Evolutionary conservation across 2,113 vertebrate species (phyloP).

Genomic region (Oreochromis niloticus): DNA sequence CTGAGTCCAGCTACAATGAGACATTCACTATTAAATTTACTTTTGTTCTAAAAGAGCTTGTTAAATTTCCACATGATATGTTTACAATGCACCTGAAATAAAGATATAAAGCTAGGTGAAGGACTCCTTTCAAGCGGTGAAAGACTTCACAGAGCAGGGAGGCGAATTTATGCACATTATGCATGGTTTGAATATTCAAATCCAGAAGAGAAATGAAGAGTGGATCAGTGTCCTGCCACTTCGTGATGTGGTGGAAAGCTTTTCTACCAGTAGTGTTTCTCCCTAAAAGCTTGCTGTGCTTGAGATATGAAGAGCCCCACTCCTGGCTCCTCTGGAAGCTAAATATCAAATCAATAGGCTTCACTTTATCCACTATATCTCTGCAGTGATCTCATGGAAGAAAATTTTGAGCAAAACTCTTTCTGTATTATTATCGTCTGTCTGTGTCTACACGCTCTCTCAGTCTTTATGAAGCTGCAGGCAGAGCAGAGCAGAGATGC

Average conservation of each 20-base stretch:
- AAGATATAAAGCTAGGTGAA: not conserved
- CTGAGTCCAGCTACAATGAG: not conserved
- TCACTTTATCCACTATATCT: conserved; percentile 1
- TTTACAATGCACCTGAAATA: not conserved
- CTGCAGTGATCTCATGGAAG: conserved; percentile 13
- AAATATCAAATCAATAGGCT: conserved; percentile 38
- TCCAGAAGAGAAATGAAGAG: not conserved
- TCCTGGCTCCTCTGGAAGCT: conserved; percentile 8
- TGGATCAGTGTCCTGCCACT: not conserved
- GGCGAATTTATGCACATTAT: not conserved
- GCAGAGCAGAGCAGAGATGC: conserved; percentile 39
- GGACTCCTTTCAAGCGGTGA: not conserved
- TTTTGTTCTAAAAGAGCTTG: not conserved
- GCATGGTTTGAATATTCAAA: conserved; percentile 28
- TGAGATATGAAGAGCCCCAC: conserved; percentile 13
- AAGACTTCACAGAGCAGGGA: not conserved
- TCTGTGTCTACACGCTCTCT: not conserved
- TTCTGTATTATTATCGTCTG: not conserved
- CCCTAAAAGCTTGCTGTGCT: conserved; percentile 20
- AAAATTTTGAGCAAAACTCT: conserved; percentile 15
- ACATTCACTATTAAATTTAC: not conserved
- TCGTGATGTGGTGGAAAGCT: not conserved
- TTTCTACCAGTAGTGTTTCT: not conserved
- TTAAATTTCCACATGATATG: not conserved
- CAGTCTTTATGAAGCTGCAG: conserved; percentile 6